Conservation (phyloP, 2,888 invertebrate genomes). For the Neoscelio sp. region DNA sequence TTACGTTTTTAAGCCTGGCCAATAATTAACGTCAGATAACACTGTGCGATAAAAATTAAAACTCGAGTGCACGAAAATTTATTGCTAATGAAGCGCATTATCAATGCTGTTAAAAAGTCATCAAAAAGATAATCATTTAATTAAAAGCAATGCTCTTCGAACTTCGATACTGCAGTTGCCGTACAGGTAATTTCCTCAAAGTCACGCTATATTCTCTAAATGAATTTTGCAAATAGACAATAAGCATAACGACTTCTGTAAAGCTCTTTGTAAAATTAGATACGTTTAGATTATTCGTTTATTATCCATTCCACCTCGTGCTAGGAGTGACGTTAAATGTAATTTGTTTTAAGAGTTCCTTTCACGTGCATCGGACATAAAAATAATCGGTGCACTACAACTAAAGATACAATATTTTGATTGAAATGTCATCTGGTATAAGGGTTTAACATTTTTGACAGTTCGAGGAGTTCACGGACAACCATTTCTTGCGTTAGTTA, state of each 20-base stretch:
- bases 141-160: conserved; percentile 48
- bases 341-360: background rate
- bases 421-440: no score
- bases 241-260: conserved; percentile 42
- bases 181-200: conserved; percentile 45
- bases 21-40: background rate
- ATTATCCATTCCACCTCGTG: background rate
- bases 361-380: background rate
- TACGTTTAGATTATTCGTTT: conserved; percentile 1
- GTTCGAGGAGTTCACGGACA: no score
- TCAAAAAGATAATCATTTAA: conserved; percentile 63
- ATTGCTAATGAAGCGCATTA: conserved; percentile 46
- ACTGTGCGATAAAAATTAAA: background rate
- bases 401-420: no score
- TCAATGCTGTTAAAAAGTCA: conserved; percentile 56
- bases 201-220: conserved; percentile 56
- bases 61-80: conserved; percentile 25
- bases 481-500: no score
- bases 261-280: conserved; percentile 24
- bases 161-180: conserved; percentile 49
- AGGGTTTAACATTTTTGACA: no score
- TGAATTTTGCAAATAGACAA: conserved; percentile 52
- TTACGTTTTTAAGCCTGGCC: no score
- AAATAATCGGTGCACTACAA: no score
- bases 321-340: background rate